phyloP scores from a whole-genome alignment of 2,113 vertebrate genomes.

The Toxostoma redivivum region DNA sequence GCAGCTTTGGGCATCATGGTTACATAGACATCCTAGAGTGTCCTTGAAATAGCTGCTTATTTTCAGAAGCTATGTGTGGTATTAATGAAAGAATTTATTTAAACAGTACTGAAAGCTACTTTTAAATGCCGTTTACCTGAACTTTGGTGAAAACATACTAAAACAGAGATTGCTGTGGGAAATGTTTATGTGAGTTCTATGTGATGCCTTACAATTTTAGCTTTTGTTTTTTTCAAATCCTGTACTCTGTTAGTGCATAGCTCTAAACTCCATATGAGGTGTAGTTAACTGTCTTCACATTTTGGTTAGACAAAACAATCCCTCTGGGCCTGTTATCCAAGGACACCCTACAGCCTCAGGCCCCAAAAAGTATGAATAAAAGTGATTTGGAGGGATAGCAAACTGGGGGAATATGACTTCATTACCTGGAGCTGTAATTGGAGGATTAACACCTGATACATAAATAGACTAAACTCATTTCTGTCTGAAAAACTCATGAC shows the following conservation, averaged over 20 bases:
- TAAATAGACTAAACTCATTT: neutral
- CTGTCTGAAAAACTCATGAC: neutral
- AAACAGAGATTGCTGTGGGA: neutral
- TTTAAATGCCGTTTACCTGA: neutral
- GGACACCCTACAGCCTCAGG: neutral
- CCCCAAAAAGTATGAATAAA: neutral
- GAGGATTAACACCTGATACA: neutral
- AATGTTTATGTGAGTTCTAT: neutral
- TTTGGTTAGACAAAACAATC: neutral
- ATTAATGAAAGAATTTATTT: neutral
- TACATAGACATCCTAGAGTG: neutral
- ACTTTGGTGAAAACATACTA: neutral
- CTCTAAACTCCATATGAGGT: neutral
- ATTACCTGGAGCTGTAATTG: neutral
- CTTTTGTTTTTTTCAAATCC: neutral
- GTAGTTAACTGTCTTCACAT: neutral
- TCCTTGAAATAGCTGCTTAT: neutral
- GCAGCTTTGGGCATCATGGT: neutral
- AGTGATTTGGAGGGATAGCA: neutral
- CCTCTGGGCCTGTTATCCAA: neutral
- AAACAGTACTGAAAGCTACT: neutral
- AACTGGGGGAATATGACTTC: neutral
- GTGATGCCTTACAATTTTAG: neutral
- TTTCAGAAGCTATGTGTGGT: neutral
- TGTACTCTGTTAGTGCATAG: neutral